phyloP scores from a whole-genome alignment of 2,888 invertebrate genomes.

The Brachylomia viminalis region DNA sequence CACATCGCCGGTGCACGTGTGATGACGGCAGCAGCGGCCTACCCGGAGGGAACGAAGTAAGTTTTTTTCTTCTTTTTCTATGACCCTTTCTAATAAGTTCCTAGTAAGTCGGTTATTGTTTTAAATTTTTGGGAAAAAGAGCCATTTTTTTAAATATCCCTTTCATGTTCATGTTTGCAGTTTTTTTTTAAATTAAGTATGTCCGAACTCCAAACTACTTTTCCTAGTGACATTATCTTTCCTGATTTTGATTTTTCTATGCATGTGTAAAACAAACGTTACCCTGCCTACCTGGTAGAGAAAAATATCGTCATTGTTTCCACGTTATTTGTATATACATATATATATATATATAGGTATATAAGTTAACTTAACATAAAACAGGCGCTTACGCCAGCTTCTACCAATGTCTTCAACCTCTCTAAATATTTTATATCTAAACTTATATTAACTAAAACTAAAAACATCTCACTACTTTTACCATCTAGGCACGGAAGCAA shows the following conservation, averaged over 20 bases:
- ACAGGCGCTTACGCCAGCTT: neutral
- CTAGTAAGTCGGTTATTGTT: constrained; percentile 40
- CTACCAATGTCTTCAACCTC: too few relatives aligned
- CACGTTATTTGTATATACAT: neutral
- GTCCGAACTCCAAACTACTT: neutral
- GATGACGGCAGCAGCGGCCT: constrained; percentile 78
- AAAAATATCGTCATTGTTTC: neutral
- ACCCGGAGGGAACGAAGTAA: constrained; percentile 80
- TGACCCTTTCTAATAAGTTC: constrained; percentile 60
- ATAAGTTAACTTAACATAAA: neutral
- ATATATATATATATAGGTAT: too few relatives aligned
- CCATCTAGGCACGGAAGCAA: neutral
- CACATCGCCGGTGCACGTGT: constrained; percentile 80
- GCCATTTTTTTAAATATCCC: neutral
- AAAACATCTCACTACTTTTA: neutral
- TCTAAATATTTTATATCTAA: neutral
- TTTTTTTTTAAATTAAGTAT: neutral
- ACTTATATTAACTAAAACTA: neutral
- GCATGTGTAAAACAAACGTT: neutral
- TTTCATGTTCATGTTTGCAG: neutral
- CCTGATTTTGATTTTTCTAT: neutral
- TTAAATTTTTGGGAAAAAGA: constrained; percentile 18
- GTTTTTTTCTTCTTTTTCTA: constrained; percentile 70
- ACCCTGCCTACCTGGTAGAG: neutral
- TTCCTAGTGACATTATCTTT: neutral